A percentile compares a stretch with the other conserved stretches of the same genome.
phyloP scores from a whole-genome alignment of 2,797 vertebrate genomes.

The Syngnathus rostellatus region DNA sequence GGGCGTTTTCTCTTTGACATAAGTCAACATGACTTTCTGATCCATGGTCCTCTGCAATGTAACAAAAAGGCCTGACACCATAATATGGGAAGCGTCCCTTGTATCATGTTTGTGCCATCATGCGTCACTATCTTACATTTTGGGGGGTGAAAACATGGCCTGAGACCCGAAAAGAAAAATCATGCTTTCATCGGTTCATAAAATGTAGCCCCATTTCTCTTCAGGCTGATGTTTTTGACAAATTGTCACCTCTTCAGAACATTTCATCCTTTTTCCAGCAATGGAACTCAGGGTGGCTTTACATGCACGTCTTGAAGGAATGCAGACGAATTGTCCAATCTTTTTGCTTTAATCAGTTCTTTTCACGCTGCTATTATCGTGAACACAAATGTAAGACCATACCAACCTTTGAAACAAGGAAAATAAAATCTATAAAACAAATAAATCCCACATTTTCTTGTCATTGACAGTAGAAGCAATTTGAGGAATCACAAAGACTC shows the following conservation, averaged over 20 bases:
- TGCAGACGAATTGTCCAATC: not conserved
- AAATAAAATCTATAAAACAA: not conserved
- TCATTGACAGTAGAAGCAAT: slow-evolving; percentile 2
- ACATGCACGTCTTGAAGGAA: not conserved
- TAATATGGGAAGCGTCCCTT: not conserved
- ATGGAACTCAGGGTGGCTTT: not conserved
- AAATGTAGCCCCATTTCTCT: not conserved
- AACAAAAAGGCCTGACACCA: not conserved
- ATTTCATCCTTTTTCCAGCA: not conserved
- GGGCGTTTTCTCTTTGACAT: not conserved
- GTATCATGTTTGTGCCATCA: too few species aligned
- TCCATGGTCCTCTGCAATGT: not conserved
- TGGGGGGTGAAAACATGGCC: not conserved
- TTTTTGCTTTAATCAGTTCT: not conserved
- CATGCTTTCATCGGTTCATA: not conserved
- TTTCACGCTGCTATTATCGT: not conserved
- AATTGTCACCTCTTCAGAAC: not conserved
- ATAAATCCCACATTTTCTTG: not conserved
- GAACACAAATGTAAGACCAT: not conserved
- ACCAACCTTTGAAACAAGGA: not conserved
- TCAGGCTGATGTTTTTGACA: not conserved
- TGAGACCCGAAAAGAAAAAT: not conserved
- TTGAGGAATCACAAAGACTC: slow-evolving; percentile 7
- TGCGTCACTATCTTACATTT: not conserved
- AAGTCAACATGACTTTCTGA: not conserved